phyloP scores from a whole-genome alignment of 2,888 invertebrate species.

The Calliphora vomitoria region DNA sequence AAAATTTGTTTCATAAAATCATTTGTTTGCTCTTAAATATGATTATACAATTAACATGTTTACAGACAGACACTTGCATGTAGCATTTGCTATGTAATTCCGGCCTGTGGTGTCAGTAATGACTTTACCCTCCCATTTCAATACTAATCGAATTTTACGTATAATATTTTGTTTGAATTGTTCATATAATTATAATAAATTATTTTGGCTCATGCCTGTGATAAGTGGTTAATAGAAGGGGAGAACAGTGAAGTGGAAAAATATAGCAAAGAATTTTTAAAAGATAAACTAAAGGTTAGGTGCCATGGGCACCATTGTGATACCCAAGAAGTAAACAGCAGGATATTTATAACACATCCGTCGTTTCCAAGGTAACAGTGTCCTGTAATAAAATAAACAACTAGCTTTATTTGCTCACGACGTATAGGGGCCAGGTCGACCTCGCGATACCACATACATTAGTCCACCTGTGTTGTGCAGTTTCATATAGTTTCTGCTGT shows the following conservation, averaged over 20 bases:
- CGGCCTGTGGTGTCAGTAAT: constrained; percentile 55
- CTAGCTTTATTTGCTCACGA: too few relatives aligned
- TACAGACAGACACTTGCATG: background rate
- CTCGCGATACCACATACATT: too few relatives aligned
- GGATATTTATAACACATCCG: too few relatives aligned
- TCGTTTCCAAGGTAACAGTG: too few relatives aligned
- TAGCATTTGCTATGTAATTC: constrained; percentile 49
- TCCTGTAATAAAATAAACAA: too few relatives aligned
- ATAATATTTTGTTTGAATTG: constrained; percentile 14
- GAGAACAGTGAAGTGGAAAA: background rate
- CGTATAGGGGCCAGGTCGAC: too few relatives aligned
- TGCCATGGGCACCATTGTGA: too few relatives aligned
- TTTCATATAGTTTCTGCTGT: too few relatives aligned
- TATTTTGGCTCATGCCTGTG: constrained; percentile 64
- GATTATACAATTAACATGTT: constrained; percentile 40
- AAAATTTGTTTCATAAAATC: background rate
- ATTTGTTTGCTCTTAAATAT: constrained; percentile 24
- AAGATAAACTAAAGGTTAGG: background rate
- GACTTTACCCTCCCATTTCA: constrained; percentile 12
- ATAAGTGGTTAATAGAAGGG: constrained; percentile 6
- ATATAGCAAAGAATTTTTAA: constrained; percentile 1
- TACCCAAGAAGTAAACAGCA: too few relatives aligned
- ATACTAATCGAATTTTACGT: constrained; percentile 14
- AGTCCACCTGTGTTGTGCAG: too few relatives aligned
- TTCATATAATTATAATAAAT: constrained; percentile 63